Evolutionary conservation across 2,113 vertebrate genomes (phyloP).

Genomic region (Ondatra zibethicus): DNA sequence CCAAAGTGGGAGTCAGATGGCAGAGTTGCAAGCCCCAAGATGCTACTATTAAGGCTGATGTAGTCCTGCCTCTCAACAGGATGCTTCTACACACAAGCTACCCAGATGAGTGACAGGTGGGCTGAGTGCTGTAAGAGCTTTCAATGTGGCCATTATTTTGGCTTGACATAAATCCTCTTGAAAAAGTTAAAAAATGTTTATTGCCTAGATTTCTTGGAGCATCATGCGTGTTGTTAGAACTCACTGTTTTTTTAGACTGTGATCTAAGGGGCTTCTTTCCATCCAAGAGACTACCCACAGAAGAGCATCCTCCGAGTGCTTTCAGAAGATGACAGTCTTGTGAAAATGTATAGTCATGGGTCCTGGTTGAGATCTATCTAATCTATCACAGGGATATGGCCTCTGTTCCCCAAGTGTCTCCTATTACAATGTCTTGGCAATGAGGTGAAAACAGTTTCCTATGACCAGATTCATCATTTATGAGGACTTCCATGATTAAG

Average conservation of each 20-base stretch:
- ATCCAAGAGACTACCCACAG: neutral
- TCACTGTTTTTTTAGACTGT: neutral
- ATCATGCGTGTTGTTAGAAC: neutral
- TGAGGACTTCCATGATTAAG: neutral
- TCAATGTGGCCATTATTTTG: fast-evolving
- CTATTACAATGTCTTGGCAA: neutral
- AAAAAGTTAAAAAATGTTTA: neutral
- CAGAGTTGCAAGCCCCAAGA: neutral
- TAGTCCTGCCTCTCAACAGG: neutral
- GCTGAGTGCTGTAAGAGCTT: neutral
- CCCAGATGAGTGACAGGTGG: neutral
- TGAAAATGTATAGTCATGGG: neutral
- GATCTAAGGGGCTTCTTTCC: neutral
- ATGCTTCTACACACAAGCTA: neutral
- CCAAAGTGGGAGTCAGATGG: neutral
- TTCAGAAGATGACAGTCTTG: too few relatives aligned
- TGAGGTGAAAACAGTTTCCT: neutral
- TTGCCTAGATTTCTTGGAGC: neutral
- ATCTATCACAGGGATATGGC: neutral
- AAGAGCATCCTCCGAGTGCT: neutral
- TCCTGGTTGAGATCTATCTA: neutral
- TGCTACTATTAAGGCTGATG: neutral
- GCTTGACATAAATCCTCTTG: neutral
- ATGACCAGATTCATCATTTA: neutral
- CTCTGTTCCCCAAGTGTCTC: neutral